Evolutionary conservation across 2,888 invertebrate genomes (phyloP), one percentile per base, ranked within the genome.

Genomic region (Marronus borbonicus): DNA sequence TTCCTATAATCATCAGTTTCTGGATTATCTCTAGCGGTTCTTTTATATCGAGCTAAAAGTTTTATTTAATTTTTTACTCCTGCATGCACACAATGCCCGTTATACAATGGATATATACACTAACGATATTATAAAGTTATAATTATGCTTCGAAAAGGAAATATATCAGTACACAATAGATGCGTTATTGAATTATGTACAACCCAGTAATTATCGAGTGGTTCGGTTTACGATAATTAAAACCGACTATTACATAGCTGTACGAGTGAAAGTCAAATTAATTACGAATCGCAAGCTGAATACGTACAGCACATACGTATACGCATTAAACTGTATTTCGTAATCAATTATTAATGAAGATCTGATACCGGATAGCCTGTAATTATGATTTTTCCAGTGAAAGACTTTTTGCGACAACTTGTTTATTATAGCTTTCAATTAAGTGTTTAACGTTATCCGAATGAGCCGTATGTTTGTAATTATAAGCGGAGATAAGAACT

Each of bases 221-320:
- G 70, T 70, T 70, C 58, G 70, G 70, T 70, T 70, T 70, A 70
- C 70, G 36, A 70, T 70, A 70, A 70, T 70, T 70, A 70, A 70
- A 70, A 55, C 70, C 55, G 36, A 70, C 36, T 70, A 70, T 70
- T 31, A 52, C 58, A 58, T 70, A 31, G 36, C 70, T 55, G 52
- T 52, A 52, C 36, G 55, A 58, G 70, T 58, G 70, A 70, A 70
- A 70, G 70, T 70, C 36, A 55, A 36, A 70, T 70, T 70, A 70
- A 70, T 70, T 70, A 70, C 36, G 55, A 70, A 70, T 70, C 36
- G 31, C 55, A 17, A 55, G 55, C 58, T 70, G 12, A 10, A 36
- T 58, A 36, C 17, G 58, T 58, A 52, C 20, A 52, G 28, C 50
- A 52, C 52, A 69, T 1, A 8, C 20, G 50, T 69, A 70, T 70